Evolutionary conservation across 1,140 invertebrate genomes (phyloP).

Genomic region (Eupeodes corollae): DNA sequence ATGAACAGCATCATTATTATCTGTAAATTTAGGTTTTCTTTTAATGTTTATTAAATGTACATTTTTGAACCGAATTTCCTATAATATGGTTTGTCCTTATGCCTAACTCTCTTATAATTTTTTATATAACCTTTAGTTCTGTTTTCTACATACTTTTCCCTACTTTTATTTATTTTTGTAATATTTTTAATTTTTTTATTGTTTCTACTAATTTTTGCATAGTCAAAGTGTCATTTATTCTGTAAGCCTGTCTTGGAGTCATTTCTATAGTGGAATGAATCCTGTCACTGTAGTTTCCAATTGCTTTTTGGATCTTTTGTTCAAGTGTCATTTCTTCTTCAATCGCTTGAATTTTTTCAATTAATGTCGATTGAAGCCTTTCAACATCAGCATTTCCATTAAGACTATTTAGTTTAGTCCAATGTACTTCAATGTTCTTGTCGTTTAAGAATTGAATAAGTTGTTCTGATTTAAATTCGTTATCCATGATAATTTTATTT

Average conservation of each 20-base stretch:
- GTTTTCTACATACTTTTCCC: too few species aligned
- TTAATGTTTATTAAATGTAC: constrained; percentile 3
- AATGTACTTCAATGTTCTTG: too few species aligned
- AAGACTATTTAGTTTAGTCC: too few species aligned
- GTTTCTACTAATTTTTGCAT: background rate
- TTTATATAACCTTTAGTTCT: background rate
- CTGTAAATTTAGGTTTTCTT: background rate
- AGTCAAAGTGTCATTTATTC: background rate
- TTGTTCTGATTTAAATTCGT: too few species aligned
- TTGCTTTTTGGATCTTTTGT: background rate
- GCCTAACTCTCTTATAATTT: background rate
- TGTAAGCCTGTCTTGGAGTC: background rate
- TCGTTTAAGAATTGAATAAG: too few species aligned
- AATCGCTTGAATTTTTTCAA: too few species aligned
- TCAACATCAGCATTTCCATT: too few species aligned
- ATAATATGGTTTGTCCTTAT: background rate
- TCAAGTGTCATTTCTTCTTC: background rate
- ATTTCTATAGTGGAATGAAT: constrained; percentile 1
- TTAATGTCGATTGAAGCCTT: too few species aligned
- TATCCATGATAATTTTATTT: too few species aligned
- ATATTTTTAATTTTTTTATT: background rate
- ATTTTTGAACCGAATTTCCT: background rate
- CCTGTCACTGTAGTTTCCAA: background rate
- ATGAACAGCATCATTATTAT: background rate
- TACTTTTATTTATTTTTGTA: constrained; percentile 1